phyloP scores from a whole-genome alignment of 2,113 vertebrate genomes.

The Bujurquina vittata region DNA sequence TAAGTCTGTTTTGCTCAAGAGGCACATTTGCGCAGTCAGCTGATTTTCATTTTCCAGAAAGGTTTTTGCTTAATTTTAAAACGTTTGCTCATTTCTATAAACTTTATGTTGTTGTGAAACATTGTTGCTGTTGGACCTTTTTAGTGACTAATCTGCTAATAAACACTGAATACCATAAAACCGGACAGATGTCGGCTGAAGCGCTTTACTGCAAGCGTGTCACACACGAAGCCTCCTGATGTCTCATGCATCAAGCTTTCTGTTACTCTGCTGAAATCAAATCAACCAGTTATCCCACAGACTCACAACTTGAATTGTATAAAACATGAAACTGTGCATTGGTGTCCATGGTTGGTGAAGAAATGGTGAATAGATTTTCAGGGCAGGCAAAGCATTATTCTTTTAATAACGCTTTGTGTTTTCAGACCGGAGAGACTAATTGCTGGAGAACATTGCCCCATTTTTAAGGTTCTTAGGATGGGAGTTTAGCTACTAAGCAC shows the following conservation, averaged over 20 bases:
- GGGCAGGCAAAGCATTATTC: background rate
- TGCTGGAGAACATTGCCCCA: no score
- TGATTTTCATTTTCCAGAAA: conserved; percentile 63
- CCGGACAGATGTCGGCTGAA: background rate
- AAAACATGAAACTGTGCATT: background rate
- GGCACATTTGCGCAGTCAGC: conserved; percentile 61
- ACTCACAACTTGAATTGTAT: background rate
- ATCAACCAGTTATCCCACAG: background rate
- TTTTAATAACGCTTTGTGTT: no score
- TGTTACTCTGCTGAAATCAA: background rate
- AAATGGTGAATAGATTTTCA: no score
- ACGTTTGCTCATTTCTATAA: background rate
- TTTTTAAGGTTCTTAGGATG: no score
- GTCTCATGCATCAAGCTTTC: background rate
- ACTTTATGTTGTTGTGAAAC: background rate
- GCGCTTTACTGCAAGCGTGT: background rate
- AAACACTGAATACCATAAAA: background rate
- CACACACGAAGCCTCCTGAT: background rate
- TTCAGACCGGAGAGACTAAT: no score
- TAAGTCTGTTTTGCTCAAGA: conserved; percentile 54
- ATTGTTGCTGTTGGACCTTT: background rate
- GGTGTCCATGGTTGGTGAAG: no score
- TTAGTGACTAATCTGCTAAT: background rate
- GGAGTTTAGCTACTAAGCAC: no score
- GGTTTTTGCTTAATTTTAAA: background rate